A percentile compares a stretch with the other conserved stretches of the same genome.
Conservation (phyloP, 30 jellyfish, hydroid and myxozoan species). For the Mastigias papua region DNA sequence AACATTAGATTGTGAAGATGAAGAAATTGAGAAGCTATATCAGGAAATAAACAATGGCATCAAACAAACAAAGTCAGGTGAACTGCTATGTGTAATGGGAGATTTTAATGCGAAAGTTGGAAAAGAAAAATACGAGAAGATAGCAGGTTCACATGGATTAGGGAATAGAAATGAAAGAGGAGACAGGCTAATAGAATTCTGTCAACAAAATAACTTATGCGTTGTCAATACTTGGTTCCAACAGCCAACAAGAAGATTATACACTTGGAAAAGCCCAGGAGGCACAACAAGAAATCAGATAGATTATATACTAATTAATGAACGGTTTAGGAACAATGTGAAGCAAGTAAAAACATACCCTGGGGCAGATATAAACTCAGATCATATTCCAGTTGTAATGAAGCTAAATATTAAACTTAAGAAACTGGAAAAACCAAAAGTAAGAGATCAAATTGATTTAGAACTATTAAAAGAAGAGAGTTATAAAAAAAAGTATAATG, state of each 20-base stretch:
- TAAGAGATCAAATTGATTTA: neutral
- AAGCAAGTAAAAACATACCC: neutral
- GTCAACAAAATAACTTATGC: neutral
- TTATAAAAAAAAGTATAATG: neutral
- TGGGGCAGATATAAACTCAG: too few species aligned
- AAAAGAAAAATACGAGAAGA: slow-evolving; percentile 11
- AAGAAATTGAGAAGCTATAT: slow-evolving; percentile 20
- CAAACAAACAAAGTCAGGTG: slow-evolving; percentile 27
- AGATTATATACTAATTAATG: neutral
- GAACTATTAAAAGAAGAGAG: neutral
- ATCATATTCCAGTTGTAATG: neutral
- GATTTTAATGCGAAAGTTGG: slow-evolving; percentile 28
- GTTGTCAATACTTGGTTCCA: slow-evolving; percentile 22
- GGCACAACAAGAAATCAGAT: neutral
- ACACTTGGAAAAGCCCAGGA: slow-evolving; percentile 32
- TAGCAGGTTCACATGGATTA: too few species aligned
- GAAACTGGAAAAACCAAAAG: neutral
- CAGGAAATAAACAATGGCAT: slow-evolving; percentile 5
- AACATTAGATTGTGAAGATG: slow-evolving; percentile 36
- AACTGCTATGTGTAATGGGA: slow-evolving; percentile 39
- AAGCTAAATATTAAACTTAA: neutral
- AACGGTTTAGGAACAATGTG: neutral
- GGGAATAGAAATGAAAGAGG: too few species aligned
- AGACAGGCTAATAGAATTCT: neutral
- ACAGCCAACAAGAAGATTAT: slow-evolving; percentile 15